Base-by-base conservation (phyloP, 2,797 vertebrate species). In the Neosalanx taihuensis region DNA sequence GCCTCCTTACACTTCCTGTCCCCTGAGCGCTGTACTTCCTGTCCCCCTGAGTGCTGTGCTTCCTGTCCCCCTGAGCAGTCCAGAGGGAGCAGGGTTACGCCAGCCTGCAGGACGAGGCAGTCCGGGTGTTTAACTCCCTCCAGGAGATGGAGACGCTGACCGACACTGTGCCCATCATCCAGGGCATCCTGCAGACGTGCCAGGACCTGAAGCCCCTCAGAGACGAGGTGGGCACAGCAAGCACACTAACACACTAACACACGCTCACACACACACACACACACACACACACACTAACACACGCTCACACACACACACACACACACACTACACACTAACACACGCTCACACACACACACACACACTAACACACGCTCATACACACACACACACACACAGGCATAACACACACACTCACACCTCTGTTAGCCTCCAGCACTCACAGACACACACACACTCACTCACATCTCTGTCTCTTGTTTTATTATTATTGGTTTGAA, bases 111-210 rank as follows among this genome's bases (percentile, higher is more conserved):
- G 96, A 97, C 37, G 96, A 98, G 90, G 96, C 96, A 0, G 94
- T 98, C 88, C 92, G 95, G 83, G 95, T 98, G 83, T 98, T 98
- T 71, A 96, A 96, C 89, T 97, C 95, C 0, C 94, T 97, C 79
- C 96, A 97, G 89, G 96, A 98, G 86, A 95, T 97, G 17, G 96
- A 98, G 90, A 94, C 94, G 0, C 92, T 96, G 84, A 91, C 95
- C 5, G 95, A 97, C 89, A 95, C 95, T 0, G 94, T 96, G 78
- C 94, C 95, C 80, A 96, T 96, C 75, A 96, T 98, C 79, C 96
- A 96, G 88, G 96, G 95, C 84, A 95, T 97, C 84, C 90, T 98
- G 83, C 96, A 97, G 89, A 96, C 96, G 74, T 98, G 96, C 89
- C 95, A 97, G 63, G 95, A 97, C 86, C 92, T 98, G 83, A 94